phyloP scores from a whole-genome alignment of 1,140 invertebrate genomes.

The Trachelipus rathkii region DNA sequence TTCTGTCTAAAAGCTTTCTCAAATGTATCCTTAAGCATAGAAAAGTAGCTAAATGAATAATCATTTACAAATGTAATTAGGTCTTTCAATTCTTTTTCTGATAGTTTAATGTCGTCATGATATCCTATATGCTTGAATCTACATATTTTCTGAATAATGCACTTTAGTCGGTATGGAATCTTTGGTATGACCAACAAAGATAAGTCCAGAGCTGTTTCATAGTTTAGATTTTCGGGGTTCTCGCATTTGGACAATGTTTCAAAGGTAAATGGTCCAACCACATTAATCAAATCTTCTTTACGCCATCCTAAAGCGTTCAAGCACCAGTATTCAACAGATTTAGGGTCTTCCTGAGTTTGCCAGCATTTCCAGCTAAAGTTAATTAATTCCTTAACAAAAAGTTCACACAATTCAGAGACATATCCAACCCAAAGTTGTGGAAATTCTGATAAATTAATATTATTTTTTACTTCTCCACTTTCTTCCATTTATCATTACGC shows the following conservation, averaged over 20 bases:
- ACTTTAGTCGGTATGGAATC: background rate
- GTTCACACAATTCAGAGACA: background rate
- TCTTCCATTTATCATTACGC: too few species aligned
- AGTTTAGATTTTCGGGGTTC: conserved; percentile 12
- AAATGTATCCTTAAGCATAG: too few species aligned
- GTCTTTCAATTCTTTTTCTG: background rate
- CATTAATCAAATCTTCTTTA: conserved; percentile 25
- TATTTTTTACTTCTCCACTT: too few species aligned
- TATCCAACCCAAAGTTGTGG: background rate
- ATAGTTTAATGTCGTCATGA: background rate
- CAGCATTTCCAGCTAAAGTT: background rate
- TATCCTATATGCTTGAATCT: background rate
- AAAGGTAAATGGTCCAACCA: conserved; percentile 11
- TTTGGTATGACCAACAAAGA: background rate
- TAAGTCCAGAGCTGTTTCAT: conserved; percentile 18
- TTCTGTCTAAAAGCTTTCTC: too few species aligned
- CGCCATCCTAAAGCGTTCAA: conserved; percentile 19
- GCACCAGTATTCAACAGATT: conserved; percentile 19
- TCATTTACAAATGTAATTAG: background rate
- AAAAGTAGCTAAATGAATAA: too few species aligned
- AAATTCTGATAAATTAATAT: too few species aligned
- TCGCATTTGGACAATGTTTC: background rate
- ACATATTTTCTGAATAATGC: background rate
- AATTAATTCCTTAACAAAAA: background rate
- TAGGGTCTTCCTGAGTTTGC: background rate